Evolutionary conservation across 2,888 invertebrate species (phyloP), one percentile per base, ranked within the genome.

Genomic region (Drosophila flavopinicola): DNA sequence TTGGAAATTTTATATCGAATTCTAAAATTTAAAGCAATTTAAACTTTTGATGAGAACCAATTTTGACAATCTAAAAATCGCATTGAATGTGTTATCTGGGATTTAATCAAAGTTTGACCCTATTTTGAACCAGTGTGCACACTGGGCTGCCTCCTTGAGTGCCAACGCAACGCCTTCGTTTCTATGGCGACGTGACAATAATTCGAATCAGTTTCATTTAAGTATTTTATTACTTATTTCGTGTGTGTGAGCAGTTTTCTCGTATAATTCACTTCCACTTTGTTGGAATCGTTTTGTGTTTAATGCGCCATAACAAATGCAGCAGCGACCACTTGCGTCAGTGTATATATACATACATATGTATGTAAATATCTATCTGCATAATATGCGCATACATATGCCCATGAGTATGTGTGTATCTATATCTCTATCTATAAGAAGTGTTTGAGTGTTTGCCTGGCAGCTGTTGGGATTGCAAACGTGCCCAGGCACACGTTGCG

Each of bases 261-360:
- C 51, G 42, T 48, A 57, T 60, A 72, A 68, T 66, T 64, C 49
- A 61, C 60, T 74, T 69, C 70, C 66, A 75, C 63, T 49, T 59
- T 61, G 64, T 35, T 13, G 59, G 66, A 66, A 82, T 66, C 49
- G 58, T 53, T 70, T 64, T 69, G 72, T 70, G 58, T 64, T 73
- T 78, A 83, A 85, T 85, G 85, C 78, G 85, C 83, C 85, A 80
- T 83, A 82, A 66, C 75, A 66, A 83, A 73, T 73, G 85, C 79
- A 75, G 45, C 67, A 48, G 44, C 52, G 59, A 27, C 45, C 51
- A 68, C 70, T 78, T 83, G 79, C 83, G 83, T 82, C 85, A 85
- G 66, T 67, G 56, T 53, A 13, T 23, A 47, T 20, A 24, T 11
- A 30, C 7, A 42, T n/a, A 13, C 10, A 49, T 30, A 37, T 17